Conservation (phyloP, 2,888 invertebrate genomes). For the Cheiracanthium punctorium region DNA sequence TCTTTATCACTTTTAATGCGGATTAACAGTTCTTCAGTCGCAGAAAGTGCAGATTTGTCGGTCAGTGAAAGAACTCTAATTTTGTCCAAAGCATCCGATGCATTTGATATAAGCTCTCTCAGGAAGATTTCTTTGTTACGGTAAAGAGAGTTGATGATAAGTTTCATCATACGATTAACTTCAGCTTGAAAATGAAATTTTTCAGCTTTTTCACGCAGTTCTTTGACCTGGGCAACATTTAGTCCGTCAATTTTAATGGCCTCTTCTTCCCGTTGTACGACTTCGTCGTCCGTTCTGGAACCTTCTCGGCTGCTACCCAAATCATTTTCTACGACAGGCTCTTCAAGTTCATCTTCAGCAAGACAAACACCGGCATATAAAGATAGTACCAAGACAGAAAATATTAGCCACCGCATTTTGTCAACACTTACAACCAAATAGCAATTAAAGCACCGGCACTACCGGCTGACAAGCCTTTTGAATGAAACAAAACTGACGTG, state of each 20-base stretch:
- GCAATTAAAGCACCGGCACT: slow-evolving; percentile 23
- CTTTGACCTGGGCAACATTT: slow-evolving; percentile 94
- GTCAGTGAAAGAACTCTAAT: slow-evolving; percentile 95
- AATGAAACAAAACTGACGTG: slow-evolving; percentile 60
- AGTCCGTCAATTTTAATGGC: slow-evolving; percentile 96
- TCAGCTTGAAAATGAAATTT: slow-evolving; percentile 96
- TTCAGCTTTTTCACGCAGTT: slow-evolving; percentile 90
- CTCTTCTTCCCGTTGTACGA: slow-evolving; percentile 92
- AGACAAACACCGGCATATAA: slow-evolving; percentile 26
- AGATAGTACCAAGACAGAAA: slow-evolving; percentile 29
- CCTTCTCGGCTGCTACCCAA: slow-evolving; percentile 78
- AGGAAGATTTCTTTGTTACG: slow-evolving; percentile 99
- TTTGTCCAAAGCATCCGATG: slow-evolving; percentile 98
- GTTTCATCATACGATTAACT: slow-evolving; percentile 99
- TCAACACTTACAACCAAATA: not conserved
- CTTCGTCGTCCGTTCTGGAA: slow-evolving; percentile 87
- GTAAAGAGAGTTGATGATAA: slow-evolving; percentile 99
- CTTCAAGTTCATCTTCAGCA: slow-evolving; percentile 88
- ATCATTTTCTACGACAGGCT: slow-evolving; percentile 78
- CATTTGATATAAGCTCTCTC: slow-evolving; percentile 98
- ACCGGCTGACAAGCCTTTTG: slow-evolving; percentile 28
- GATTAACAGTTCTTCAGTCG: slow-evolving; percentile 89
- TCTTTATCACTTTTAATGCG: slow-evolving; percentile 96
- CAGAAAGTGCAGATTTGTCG: slow-evolving; percentile 85
- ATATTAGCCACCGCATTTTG: slow-evolving; percentile 43